phyloP scores from a whole-genome alignment of 2,888 invertebrate species.

The Zhengitettix transpicula region DNA sequence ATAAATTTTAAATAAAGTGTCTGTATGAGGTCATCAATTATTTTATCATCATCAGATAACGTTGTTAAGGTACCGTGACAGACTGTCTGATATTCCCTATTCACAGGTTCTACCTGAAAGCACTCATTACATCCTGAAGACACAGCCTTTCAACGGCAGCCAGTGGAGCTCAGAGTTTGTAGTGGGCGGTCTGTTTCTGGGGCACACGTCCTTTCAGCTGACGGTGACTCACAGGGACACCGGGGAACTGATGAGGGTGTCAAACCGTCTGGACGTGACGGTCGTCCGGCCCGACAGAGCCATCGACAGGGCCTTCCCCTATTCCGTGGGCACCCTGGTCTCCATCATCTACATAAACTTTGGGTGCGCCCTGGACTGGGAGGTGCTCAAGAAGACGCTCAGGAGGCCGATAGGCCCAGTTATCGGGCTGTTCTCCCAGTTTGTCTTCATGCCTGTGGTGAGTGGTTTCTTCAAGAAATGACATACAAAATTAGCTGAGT shows the following conservation, averaged over 20 bases:
- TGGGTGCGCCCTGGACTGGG: slow-evolving; percentile 73
- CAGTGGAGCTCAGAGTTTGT: slow-evolving; percentile 23
- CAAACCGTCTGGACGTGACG: slow-evolving; percentile 29
- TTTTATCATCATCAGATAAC: no score
- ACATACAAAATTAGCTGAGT: no score
- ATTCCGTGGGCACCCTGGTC: slow-evolving; percentile 56
- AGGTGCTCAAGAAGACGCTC: slow-evolving; percentile 44
- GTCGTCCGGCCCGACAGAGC: slow-evolving; percentile 42
- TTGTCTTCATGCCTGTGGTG: slow-evolving; percentile 73
- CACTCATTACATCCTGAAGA: slow-evolving; percentile 1
- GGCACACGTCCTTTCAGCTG: slow-evolving; percentile 4
- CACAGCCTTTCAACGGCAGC: slow-evolving; percentile 15
- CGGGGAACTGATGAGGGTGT: slow-evolving; percentile 15
- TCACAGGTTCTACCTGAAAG: not conserved
- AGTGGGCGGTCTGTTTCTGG: slow-evolving; percentile 23
- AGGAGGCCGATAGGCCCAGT: slow-evolving; percentile 57
- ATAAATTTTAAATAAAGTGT: no score
- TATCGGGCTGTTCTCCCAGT: slow-evolving; percentile 66
- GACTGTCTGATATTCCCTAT: no score
- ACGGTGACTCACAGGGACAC: not conserved
- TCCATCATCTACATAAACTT: slow-evolving; percentile 78
- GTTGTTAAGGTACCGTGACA: no score
- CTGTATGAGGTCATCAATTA: no score
- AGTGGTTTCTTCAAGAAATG: slow-evolving; percentile 18
- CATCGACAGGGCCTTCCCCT: slow-evolving; percentile 58